phyloP scores from a whole-genome alignment of 2,888 invertebrate species.

The Agrenia bidenticulata region DNA sequence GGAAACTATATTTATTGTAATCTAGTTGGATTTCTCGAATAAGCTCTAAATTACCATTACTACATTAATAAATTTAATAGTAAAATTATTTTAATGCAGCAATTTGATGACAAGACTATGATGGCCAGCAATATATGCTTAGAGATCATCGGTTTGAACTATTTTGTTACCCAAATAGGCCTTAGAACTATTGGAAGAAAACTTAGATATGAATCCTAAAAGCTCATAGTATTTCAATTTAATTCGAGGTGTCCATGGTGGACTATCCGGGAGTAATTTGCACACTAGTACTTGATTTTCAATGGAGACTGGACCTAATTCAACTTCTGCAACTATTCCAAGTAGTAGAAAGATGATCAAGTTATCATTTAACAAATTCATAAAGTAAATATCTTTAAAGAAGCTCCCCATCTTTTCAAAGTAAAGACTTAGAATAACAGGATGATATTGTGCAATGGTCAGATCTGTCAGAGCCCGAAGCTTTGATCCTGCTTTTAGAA shows the following conservation, averaged over 20 bases:
- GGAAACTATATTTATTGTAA: too few relatives aligned
- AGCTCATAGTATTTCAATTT: constrained; percentile 11
- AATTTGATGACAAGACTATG: too few relatives aligned
- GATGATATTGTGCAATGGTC: too few relatives aligned
- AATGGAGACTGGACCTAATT: constrained; percentile 5
- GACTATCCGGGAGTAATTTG: constrained; percentile 7
- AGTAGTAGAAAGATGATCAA: constrained; percentile 2
- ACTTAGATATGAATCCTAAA: constrained; percentile 3
- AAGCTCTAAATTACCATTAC: too few relatives aligned
- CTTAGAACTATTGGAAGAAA: not conserved
- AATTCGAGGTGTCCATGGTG: not conserved
- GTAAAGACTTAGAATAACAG: too few relatives aligned
- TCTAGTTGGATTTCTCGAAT: too few relatives aligned
- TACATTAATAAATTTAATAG: too few relatives aligned
- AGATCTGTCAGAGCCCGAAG: too few relatives aligned
- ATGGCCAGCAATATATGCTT: too few relatives aligned
- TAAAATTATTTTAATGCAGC: too few relatives aligned
- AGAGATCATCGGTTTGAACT: too few relatives aligned
- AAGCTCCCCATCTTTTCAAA: constrained; percentile 3
- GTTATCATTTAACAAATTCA: not conserved
- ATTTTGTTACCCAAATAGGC: not conserved
- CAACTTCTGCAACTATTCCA: constrained; percentile 14
- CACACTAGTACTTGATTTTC: constrained; percentile 14
- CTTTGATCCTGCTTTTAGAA: too few relatives aligned
- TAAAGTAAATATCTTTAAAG: constrained; percentile 11